phyloP scores from a whole-genome alignment of 2,797 vertebrate species.

The Xiphophorus birchmanni region DNA sequence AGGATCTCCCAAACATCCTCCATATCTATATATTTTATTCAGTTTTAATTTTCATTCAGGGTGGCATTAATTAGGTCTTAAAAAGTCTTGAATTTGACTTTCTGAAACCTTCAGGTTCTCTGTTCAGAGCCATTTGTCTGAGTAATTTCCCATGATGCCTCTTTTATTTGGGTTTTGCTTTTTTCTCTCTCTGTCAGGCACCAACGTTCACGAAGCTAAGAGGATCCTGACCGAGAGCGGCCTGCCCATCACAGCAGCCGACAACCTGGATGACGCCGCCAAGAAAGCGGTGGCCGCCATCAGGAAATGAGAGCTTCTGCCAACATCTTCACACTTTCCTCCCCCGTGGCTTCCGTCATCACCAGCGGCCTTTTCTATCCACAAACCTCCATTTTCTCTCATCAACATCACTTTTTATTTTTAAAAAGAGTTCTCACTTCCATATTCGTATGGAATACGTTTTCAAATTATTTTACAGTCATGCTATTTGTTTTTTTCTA shows the following conservation, averaged over 20 bases:
- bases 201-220: slow-evolving; percentile 94
- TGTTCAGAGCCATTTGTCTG: neutral
- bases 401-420: neutral
- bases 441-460: neutral
- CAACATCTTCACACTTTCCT: neutral
- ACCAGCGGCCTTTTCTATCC: slow-evolving; percentile 29
- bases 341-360: neutral
- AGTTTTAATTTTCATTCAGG: too few species aligned
- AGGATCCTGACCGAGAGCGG: slow-evolving; percentile 91
- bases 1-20: too few species aligned
- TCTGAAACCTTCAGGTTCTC: too few species aligned
- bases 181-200: slow-evolving; percentile 80
- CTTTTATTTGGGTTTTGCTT: slow-evolving; percentile 9
- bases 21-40: too few species aligned
- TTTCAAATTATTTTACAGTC: neutral
- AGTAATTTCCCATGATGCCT: neutral
- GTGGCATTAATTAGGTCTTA: too few species aligned
- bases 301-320: slow-evolving; percentile 75
- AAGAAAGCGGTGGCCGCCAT: slow-evolving; percentile 93
- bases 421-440: neutral
- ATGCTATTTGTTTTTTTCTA: neutral
- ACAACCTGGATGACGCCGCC: slow-evolving; percentile 94
- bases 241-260: slow-evolving; percentile 90
- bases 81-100: too few species aligned
- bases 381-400: slow-evolving; percentile 16